Evolutionary conservation across 1,140 invertebrate genomes (phyloP), one percentile per base, ranked within the genome.

Genomic region (Drosophila pectinifera): DNA sequence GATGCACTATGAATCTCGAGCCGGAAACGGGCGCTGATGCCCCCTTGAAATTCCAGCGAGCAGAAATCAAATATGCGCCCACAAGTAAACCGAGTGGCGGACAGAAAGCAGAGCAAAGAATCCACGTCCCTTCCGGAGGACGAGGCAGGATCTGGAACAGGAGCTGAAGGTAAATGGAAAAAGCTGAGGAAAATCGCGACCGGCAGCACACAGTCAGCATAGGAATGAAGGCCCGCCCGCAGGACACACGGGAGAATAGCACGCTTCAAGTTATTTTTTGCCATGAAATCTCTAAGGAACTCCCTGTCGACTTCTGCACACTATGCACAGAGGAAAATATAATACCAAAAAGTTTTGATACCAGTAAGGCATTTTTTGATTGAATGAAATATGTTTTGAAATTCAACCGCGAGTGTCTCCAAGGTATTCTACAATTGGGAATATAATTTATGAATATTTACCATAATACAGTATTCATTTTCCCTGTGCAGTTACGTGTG

Each of bases 1-100:
- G 42, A 68, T 39, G 65, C 64, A 70, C 48, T 70, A 57, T 57
- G 69, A 54, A 55, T 73, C 70, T 49, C 13, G 36, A 67, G 53
- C 61, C 48, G 72, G 53, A 57, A 53, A 57, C 61, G 41, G 38
- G 68, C 18, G 11, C 42, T 46, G 61, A 55, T 54, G 49, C 56
- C 54, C 65, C 54, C 54, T 67, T 57, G 38, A 54, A 77, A 77
- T 77, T 28, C 49, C 56, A 62, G 56, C 11, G 54, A 64, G 43
- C 41, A 68, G 65, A 86, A 88, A 88, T 86, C 83, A 88, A 86
- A 88, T 84, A 73, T 83, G 57, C 83, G 54, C 65, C 65, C 67
- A 61, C 76, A 76, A 80, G 73, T 59, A 67, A 85, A 79, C 68
- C 51, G 58, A 85, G 51, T 54, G 67, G 67, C 46, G 48, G 65